A percentile compares a stretch with the other conserved stretches of the same genome.
Evolutionary conservation across 2,888 invertebrate species (phyloP).

Genomic region (Zele albiditarsus): DNA sequence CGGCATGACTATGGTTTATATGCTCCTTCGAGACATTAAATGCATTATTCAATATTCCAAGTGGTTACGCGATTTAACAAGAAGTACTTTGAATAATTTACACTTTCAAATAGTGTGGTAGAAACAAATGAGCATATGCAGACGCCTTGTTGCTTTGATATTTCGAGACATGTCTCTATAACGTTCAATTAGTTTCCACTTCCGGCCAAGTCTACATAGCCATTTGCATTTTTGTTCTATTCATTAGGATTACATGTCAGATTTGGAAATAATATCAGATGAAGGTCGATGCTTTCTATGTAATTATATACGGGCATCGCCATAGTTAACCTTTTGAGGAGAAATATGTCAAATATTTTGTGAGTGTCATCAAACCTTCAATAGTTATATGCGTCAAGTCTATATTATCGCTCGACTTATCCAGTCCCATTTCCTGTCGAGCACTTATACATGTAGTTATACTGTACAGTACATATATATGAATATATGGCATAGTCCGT

Average conservation of each 20-base stretch:
- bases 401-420: conserved; percentile 30
- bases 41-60: not conserved
- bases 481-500: too few relatives aligned
- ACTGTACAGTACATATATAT: not conserved
- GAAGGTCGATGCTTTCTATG: not conserved
- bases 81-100: conserved; percentile 12
- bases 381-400: conserved; percentile 21
- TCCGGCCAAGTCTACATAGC: not conserved
- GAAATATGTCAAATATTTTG: not conserved
- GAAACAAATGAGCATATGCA: not conserved
- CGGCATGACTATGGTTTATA: too few relatives aligned
- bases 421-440: conserved; percentile 30
- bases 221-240: not conserved
- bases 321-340: not conserved
- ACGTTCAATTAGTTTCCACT: not conserved
- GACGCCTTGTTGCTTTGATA: not conserved
- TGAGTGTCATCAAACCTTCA: conserved; percentile 30
- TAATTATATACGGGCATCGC: not conserved
- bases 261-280: too few relatives aligned
- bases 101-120: not conserved
- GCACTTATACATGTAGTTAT: not conserved
- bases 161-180: not conserved
- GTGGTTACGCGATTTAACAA: not conserved
- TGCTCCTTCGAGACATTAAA: not conserved
- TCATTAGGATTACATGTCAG: too few relatives aligned